Conservation (phyloP, 2,888 invertebrate species). For the Coenonympha arcania region DNA sequence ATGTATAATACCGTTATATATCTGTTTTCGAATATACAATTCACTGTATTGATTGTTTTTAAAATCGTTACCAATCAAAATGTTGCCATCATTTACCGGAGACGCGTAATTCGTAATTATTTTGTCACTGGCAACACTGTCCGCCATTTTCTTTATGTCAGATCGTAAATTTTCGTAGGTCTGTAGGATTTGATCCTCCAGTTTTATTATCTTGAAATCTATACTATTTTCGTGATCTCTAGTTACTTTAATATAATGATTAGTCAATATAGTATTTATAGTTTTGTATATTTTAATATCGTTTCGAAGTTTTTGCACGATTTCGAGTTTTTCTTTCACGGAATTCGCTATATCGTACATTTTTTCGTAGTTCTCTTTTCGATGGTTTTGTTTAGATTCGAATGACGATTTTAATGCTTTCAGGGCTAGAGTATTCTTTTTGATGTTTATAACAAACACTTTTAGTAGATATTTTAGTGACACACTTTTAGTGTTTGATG, state of each 20-base stretch:
- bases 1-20: conserved; percentile 60
- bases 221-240: conserved; percentile 56
- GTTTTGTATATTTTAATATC: conserved; percentile 68
- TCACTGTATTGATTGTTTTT: conserved; percentile 51
- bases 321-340: conserved; percentile 63
- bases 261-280: conserved; percentile 63
- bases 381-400: conserved; percentile 41
- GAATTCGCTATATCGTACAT: conserved; percentile 50
- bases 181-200: conserved; percentile 52
- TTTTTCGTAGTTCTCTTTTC: conserved; percentile 44
- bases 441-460: conserved; percentile 49
- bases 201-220: conserved; percentile 51
- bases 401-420: conserved; percentile 51
- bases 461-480: conserved; percentile 45
- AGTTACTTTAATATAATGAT: conserved; percentile 63
- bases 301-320: conserved; percentile 59
- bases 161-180: conserved; percentile 55
- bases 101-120: conserved; percentile 37
- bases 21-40: conserved; percentile 51
- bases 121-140: conserved; percentile 42
- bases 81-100: conserved; percentile 54
- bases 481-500: conserved; percentile 31
- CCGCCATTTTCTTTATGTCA: conserved; percentile 47
- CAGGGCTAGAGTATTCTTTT: conserved; percentile 58
- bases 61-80: conserved; percentile 54